Conservation (phyloP, 2,797 vertebrate genomes). For the Enteromius treurensis region DNA sequence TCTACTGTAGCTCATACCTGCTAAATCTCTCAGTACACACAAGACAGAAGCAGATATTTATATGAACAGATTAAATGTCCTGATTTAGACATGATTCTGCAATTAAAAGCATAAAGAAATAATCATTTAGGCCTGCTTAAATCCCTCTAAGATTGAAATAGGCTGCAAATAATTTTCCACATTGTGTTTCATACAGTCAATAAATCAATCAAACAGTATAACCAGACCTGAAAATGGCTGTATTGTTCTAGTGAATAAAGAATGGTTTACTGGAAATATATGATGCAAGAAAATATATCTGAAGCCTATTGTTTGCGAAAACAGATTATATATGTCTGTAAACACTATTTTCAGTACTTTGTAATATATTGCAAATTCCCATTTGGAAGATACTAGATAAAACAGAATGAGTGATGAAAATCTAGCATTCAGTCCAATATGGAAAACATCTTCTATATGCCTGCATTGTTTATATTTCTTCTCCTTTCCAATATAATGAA, state of each 20-base stretch:
- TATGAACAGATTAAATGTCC: neutral
- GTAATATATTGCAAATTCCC: neutral
- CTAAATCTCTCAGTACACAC: neutral
- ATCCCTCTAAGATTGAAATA: neutral
- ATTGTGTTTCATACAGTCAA: neutral
- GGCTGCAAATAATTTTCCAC: neutral
- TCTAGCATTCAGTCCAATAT: neutral
- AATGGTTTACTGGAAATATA: neutral
- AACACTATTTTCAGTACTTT: neutral
- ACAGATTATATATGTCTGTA: neutral
- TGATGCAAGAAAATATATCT: neutral
- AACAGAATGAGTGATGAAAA: neutral
- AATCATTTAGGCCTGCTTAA: conserved; percentile 10
- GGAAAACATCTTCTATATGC: neutral
- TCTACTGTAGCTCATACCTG: too few species aligned
- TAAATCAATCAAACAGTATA: neutral
- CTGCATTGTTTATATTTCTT: neutral
- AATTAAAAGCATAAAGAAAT: neutral
- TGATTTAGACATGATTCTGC: neutral
- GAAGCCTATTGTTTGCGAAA: neutral
- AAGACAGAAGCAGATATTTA: conserved; percentile 4
- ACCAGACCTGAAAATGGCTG: neutral
- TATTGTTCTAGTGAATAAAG: neutral
- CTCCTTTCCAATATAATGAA: neutral
- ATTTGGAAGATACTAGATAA: neutral